A percentile compares a stretch with the other conserved stretches of the same genome.
Evolutionary conservation across 2,797 vertebrate genomes (phyloP).

Genomic region (Takifugu ocellatus): DNA sequence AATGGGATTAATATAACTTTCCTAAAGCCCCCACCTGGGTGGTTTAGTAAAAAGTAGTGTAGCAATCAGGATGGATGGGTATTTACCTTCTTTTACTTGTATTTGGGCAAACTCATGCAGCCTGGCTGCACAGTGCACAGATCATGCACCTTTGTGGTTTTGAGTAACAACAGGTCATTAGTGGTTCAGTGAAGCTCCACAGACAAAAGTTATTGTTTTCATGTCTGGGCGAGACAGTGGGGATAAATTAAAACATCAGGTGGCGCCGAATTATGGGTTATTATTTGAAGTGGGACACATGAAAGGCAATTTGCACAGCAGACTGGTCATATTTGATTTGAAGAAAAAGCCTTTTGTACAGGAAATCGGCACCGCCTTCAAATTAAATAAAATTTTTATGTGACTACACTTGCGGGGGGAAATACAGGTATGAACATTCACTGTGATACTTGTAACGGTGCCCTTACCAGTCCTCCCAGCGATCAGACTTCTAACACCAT

Average conservation of each 20-base stretch:
- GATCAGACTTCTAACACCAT: slow-evolving; percentile 39
- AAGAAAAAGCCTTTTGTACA: too few species aligned
- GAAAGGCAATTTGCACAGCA: background rate
- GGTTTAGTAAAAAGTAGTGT: too few species aligned
- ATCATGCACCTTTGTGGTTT: slow-evolving; percentile 16
- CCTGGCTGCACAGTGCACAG: slow-evolving; percentile 3
- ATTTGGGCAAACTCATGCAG: slow-evolving; percentile 12
- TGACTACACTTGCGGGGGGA: background rate
- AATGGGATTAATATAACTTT: too few species aligned
- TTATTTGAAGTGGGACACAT: background rate
- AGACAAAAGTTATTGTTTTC: slow-evolving; percentile 9
- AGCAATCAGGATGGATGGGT: too few species aligned
- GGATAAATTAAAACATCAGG: slow-evolving; percentile 1
- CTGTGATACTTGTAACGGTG: slow-evolving; percentile 28
- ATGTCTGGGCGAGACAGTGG: slow-evolving; percentile 3
- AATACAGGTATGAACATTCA: slow-evolving; percentile 11
- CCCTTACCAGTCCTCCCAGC: slow-evolving; percentile 17
- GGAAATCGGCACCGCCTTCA: too few species aligned
- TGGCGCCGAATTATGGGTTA: background rate
- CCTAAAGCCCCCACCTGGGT: too few species aligned
- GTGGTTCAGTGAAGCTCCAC: slow-evolving; percentile 18
- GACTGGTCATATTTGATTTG: too few species aligned
- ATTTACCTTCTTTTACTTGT: background rate
- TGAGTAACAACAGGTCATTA: slow-evolving; percentile 17
- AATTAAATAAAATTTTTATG: background rate